Percentiles rank a stretch among this genome's conserved stretches.
Conservation (phyloP, 2,888 invertebrate species). For the Alentia gelatinosa region DNA sequence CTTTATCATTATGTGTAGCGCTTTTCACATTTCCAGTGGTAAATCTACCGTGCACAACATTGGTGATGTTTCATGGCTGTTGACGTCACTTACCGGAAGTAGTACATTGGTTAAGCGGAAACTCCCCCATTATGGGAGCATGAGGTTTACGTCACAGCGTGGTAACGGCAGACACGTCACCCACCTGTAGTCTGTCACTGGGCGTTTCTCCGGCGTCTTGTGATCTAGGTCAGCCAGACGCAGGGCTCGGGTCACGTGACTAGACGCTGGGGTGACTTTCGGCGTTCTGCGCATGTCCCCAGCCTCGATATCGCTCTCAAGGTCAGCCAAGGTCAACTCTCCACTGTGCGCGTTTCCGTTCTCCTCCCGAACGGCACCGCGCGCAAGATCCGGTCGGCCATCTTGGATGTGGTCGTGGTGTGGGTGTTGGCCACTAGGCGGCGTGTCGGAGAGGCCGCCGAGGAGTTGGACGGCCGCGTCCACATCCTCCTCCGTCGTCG, state of each 20-base stretch:
- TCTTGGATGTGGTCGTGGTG: neutral
- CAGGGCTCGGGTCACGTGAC: neutral
- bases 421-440: neutral
- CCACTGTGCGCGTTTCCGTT: neutral
- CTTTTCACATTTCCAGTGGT: no score
- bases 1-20: no score
- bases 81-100: no score
- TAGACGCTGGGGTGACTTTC: neutral
- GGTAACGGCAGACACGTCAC: no score
- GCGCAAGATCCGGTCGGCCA: neutral
- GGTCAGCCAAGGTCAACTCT: conserved; percentile 43
- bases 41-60: no score
- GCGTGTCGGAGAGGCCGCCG: neutral
- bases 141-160: no score
- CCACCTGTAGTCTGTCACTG: neutral
- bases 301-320: conserved; percentile 5
- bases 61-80: no score
- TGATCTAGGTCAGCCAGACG: conserved; percentile 34
- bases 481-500: neutral
- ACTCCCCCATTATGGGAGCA: no score
- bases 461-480: neutral
- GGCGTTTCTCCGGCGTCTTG: neutral
- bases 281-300: neutral
- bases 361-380: neutral
- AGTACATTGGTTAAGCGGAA: no score